These are phyloP conservation scores for Schrankia costaestrigalis DNA, from an alignment of 2,888 invertebrate genomes.

Conservation along the genomic window DNA sequence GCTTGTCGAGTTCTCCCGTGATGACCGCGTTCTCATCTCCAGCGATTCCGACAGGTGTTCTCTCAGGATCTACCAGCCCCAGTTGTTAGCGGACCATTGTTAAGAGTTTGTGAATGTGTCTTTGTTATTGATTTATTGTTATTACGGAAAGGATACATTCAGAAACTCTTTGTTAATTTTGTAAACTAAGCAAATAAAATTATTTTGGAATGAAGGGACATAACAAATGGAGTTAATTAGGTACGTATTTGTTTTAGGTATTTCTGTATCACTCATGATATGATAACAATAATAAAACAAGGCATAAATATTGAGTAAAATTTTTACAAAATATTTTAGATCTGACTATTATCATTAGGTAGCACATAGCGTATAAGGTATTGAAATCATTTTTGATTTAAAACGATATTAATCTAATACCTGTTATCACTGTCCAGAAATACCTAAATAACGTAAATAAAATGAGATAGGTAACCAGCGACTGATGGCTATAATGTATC, in stretches of 20 bases:
- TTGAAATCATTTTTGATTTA: too few relatives aligned
- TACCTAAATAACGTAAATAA: constrained; percentile 33
- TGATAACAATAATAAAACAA: too few relatives aligned
- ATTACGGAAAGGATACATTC: constrained; percentile 36
- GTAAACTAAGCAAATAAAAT: constrained; percentile 43
- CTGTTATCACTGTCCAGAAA: constrained; percentile 29
- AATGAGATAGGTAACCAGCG: constrained; percentile 34
- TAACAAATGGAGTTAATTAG: constrained; percentile 43
- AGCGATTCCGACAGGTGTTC: constrained; percentile 82
- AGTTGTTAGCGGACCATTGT: constrained; percentile 35
- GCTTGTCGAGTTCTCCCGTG: constrained; percentile 85
- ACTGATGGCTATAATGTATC: constrained; percentile 30
- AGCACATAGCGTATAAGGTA: too few relatives aligned
- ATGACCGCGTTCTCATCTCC: constrained; percentile 83
- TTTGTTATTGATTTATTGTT: constrained; percentile 11
- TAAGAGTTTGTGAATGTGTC: constrained; percentile 40
- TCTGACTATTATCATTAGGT: too few relatives aligned
- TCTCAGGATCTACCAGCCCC: constrained; percentile 79
- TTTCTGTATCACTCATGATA: constrained; percentile 19
- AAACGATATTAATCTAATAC: background rate
- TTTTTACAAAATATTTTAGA: too few relatives aligned
- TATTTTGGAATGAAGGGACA: constrained; percentile 36
- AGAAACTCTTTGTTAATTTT: constrained; percentile 50
- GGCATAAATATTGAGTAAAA: too few relatives aligned
- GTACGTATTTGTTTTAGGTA: constrained; percentile 32